Conservation (phyloP, 2,888 invertebrate genomes). For the Cyrtodaria siliqua region DNA sequence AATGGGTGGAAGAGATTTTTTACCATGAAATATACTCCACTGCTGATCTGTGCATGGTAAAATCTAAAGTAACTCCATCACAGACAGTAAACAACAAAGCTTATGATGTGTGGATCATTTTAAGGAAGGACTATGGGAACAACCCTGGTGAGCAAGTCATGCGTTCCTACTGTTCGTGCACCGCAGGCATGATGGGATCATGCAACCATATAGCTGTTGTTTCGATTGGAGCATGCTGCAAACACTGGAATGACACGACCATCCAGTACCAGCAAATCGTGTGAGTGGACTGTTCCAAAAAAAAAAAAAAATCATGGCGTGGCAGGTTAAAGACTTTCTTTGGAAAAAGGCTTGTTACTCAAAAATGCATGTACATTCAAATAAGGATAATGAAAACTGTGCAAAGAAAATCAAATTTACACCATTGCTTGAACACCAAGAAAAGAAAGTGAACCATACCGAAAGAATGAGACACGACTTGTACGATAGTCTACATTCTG, state of each 20-base stretch:
- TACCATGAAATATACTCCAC: background rate
- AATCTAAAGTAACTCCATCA: constrained; percentile 8
- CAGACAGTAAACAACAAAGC: constrained; percentile 2
- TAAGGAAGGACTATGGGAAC: background rate
- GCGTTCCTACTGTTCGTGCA: constrained; percentile 47
- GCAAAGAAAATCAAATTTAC: no score
- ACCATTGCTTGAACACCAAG: no score
- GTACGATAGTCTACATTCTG: no score
- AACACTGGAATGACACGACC: constrained; percentile 31
- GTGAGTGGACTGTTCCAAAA: constrained; percentile 33
- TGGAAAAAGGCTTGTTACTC: constrained; percentile 31
- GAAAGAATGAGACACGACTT: no score
- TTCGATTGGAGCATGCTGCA: constrained; percentile 34
- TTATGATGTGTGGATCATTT: constrained; percentile 1
- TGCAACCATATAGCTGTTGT: constrained; percentile 49
- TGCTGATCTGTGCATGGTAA: background rate
- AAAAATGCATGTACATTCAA: constrained; percentile 7
- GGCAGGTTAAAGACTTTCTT: background rate
- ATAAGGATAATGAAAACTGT: no score
- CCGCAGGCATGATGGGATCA: constrained; percentile 45
- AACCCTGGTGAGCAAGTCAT: constrained; percentile 3
- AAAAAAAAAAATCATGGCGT: constrained; percentile 8
- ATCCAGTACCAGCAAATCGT: constrained; percentile 15
- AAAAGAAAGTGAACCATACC: no score
- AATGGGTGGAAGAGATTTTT: constrained; percentile 8